These are phyloP conservation scores for Dyspetes luteomarginatus DNA, from an alignment of 2,888 invertebrate genomes.

Conservation along the genomic window DNA sequence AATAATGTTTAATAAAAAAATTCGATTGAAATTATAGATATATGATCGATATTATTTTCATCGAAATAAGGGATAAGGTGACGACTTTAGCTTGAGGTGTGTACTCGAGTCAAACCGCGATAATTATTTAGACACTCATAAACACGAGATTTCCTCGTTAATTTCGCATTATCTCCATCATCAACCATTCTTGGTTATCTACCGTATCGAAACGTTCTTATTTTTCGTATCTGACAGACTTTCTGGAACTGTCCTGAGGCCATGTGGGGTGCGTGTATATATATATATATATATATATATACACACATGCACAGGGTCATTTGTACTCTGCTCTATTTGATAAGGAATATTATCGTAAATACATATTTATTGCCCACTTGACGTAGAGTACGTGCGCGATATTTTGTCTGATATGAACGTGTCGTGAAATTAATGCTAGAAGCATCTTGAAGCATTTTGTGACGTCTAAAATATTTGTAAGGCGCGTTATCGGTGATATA, in stretches of 20 bases:
- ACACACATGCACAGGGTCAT: slow-evolving; percentile 3
- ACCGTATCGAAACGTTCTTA: slow-evolving; percentile 14
- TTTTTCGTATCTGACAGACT: slow-evolving; percentile 43
- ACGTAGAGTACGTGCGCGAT: slow-evolving; percentile 21
- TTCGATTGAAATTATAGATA: too few relatives aligned
- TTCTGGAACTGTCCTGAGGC: slow-evolving; percentile 8
- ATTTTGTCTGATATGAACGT: slow-evolving; percentile 38
- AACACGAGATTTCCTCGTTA: slow-evolving; percentile 44
- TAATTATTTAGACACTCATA: slow-evolving; percentile 28
- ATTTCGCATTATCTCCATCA: slow-evolving; percentile 43
- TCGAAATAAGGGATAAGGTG: background rate
- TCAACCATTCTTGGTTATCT: slow-evolving; percentile 37
- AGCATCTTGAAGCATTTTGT: slow-evolving; percentile 36
- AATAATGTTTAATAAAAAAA: too few relatives aligned
- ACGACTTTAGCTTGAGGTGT: background rate
- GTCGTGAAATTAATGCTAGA: background rate
- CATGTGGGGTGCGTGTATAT: slow-evolving; percentile 15
- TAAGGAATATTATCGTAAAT: slow-evolving; percentile 38
- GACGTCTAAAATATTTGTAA: background rate
- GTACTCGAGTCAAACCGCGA: slow-evolving; percentile 6
- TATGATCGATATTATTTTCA: too few relatives aligned
- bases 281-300: too few relatives aligned
- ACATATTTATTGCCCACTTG: slow-evolving; percentile 31
- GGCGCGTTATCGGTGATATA: slow-evolving; percentile 21
- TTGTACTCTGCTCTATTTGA: too few relatives aligned